Evolutionary conservation across 1,140 invertebrate species (phyloP), one percentile per base, ranked within the genome.

Genomic region (Saccostrea echinata): DNA sequence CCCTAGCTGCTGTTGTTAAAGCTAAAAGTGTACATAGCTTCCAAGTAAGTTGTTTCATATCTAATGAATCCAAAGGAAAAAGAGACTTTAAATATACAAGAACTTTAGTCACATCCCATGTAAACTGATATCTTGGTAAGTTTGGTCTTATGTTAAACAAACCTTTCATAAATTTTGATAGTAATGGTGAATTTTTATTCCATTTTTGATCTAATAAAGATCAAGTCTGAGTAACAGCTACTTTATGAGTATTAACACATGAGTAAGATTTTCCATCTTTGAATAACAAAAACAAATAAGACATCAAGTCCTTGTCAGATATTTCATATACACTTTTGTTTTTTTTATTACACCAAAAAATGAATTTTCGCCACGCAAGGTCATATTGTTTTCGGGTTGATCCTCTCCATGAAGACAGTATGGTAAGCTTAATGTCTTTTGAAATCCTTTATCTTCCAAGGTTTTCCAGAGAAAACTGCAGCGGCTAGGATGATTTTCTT

Each of bases 321-420:
- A 84, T 71, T 51, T n/a, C 21, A 82, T 61, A 61, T 12, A 55
- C 0, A 88, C 76, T n/a, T 82, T 81, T 24, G 51, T 83, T 82
- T 21, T 27, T 27, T 68, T 83, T 16, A 83, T 13, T 0, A 83
- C 87, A 88, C 87, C 87, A 88, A 82, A 85, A 53, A 18, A 52
- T 52, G 76, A 84, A 88, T 43, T 57, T 82, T 18, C 24, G 64
- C 88, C 88, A 88, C 2, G 68, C 84, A 55, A 88, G 55, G 30
- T 88, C 84, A 33, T 88, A 88, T 53, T 88, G 84, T 24, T 88
- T 88, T 21, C 55, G 35, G 13, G 88, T 88, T 30, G 80, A 86
- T 71, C 13, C 51, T 55, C 61, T 85, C 84, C 88, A 88, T 24
- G 84, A 88, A 18, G 18, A 53, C 11, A 43, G 3, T 51, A 88